These are phyloP conservation scores for Mesocricetus auratus DNA, from an alignment of 2,113 vertebrate genomes.

Conservation along the genomic window DNA sequence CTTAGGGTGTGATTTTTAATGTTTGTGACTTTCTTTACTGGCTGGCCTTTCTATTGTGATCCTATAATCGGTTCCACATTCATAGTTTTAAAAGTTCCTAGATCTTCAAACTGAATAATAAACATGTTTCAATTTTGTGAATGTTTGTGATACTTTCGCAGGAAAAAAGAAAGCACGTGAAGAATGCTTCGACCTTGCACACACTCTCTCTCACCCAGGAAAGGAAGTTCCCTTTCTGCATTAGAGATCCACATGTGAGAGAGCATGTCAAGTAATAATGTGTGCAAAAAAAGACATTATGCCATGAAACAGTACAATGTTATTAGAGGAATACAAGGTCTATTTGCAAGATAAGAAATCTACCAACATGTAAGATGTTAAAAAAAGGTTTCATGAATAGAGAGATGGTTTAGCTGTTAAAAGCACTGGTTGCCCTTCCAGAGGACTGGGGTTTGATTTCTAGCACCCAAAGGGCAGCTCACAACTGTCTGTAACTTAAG, in stretches of 20 bases:
- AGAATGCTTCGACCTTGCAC: background rate
- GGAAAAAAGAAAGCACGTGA: background rate
- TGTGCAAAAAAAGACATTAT: background rate
- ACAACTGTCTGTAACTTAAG: background rate
- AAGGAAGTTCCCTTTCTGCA: background rate
- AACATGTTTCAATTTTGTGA: background rate
- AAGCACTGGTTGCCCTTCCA: background rate
- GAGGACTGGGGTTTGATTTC: background rate
- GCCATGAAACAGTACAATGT: background rate
- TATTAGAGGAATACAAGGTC: background rate
- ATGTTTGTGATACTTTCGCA: too few species aligned
- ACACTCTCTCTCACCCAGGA: background rate
- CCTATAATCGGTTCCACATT: background rate
- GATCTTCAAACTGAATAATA: background rate
- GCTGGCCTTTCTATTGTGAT: background rate
- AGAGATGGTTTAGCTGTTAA: background rate
- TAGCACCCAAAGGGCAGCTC: background rate
- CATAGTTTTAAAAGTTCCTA: background rate
- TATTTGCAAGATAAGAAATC: background rate
- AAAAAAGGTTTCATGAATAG: background rate
- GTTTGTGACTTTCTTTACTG: background rate
- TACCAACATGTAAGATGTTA: slow-evolving; percentile 39
- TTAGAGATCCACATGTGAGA: background rate
- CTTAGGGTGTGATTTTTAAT: background rate
- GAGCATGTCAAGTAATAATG: background rate